Evolutionary conservation across 1,140 invertebrate genomes (phyloP).

Genomic region (Zaprionus capensis): DNA sequence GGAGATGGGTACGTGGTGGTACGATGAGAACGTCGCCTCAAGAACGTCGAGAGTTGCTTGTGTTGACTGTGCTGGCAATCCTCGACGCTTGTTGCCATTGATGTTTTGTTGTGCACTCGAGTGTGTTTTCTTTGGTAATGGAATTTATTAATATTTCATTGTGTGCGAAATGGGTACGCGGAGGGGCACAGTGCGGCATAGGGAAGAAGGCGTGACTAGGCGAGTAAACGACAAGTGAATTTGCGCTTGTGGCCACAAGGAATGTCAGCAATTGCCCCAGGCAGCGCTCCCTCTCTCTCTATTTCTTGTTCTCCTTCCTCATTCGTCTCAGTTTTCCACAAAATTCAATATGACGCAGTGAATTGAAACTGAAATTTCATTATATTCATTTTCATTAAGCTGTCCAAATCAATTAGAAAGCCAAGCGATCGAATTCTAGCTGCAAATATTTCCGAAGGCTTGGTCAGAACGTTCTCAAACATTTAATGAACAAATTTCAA

Average conservation of each 20-base stretch:
- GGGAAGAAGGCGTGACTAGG: conserved; percentile 2
- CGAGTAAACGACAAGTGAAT: conserved; percentile 47
- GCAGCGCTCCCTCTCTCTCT: neutral
- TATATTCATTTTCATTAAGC: conserved; percentile 24
- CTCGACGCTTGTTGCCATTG: conserved; percentile 63
- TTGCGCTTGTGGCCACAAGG: conserved; percentile 66
- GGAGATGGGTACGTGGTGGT: neutral
- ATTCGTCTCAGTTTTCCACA: conserved; percentile 10
- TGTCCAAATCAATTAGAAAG: conserved; percentile 34
- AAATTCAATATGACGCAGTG: conserved; percentile 15
- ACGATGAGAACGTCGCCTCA: conserved; percentile 24
- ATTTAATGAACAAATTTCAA: neutral
- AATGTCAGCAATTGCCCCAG: conserved; percentile 73
- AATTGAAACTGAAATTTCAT: conserved; percentile 33
- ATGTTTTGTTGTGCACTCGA: conserved; percentile 80
- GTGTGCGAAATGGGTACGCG: conserved; percentile 49
- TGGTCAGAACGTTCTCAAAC: neutral
- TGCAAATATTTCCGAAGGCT: conserved; percentile 15
- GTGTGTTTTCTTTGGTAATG: conserved; percentile 81
- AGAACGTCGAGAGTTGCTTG: conserved; percentile 7
- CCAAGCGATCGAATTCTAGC: conserved; percentile 25
- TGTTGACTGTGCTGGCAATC: conserved; percentile 21
- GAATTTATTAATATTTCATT: conserved; percentile 83
- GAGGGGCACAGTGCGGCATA: neutral
- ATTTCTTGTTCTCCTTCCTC: neutral